Conservation (phyloP, 2,113 vertebrate genomes). For the Myotis yumanensis region DNA sequence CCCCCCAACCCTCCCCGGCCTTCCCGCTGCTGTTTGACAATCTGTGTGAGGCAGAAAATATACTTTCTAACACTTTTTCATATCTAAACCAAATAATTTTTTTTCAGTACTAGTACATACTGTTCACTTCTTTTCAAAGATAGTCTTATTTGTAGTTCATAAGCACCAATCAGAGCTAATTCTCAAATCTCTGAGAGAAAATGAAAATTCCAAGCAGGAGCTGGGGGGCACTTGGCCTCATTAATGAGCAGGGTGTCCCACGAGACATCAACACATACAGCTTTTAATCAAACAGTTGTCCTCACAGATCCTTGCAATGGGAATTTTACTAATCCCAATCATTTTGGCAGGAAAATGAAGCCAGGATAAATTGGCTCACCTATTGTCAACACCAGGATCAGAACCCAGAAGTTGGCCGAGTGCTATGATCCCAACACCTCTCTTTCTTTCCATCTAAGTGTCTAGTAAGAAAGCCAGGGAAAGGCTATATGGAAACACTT, state of each 20-base stretch:
- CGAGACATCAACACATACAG: not conserved
- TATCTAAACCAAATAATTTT: not conserved
- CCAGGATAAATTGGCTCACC: not conserved
- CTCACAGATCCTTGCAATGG: not conserved
- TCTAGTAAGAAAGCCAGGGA: conserved; percentile 14
- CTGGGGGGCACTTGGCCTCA: not conserved
- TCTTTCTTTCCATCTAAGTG: conserved; percentile 27
- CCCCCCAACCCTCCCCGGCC: too few relatives aligned
- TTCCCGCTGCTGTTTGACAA: too few relatives aligned
- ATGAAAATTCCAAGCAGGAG: conserved; percentile 2
- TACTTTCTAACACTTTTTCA: not conserved
- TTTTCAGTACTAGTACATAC: not conserved
- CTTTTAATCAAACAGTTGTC: not conserved
- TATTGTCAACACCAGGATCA: conserved; percentile 13
- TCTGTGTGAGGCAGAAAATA: too few relatives aligned
- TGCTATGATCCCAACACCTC: not conserved
- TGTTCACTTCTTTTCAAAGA: not conserved
- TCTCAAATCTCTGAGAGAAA: conserved; percentile 49
- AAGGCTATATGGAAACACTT: not conserved
- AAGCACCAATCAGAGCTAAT: not conserved
- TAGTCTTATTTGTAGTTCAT: not conserved
- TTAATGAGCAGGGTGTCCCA: not conserved
- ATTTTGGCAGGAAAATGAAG: not conserved
- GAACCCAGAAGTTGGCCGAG: conserved; percentile 4
- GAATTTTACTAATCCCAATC: not conserved